phyloP scores from a whole-genome alignment of 2,888 invertebrate genomes.

The Drosophila quinaria region DNA sequence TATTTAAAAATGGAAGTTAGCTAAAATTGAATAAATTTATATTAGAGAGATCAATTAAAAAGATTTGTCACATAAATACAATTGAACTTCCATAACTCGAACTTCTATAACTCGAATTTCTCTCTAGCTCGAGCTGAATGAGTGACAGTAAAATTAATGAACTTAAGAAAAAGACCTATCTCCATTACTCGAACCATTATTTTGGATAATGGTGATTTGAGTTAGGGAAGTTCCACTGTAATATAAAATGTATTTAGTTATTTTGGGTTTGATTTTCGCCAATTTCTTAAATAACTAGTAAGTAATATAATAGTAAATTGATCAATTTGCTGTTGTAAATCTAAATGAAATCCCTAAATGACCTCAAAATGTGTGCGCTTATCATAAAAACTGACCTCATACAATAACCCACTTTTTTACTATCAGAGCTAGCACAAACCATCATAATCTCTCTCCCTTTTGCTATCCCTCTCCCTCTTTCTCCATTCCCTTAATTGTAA shows the following conservation, averaged over 20 bases:
- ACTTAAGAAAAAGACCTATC: too few species aligned
- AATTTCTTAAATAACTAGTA: background rate
- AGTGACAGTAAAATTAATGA: too few species aligned
- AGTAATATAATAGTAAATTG: background rate
- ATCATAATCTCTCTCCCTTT: background rate
- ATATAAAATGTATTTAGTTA: too few species aligned
- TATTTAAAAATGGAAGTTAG: background rate
- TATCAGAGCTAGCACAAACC: background rate
- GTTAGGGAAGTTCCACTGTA: too few species aligned
- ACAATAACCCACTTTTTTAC: background rate
- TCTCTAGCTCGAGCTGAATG: too few species aligned
- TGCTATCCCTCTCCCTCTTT: background rate
- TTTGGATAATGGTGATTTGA: too few species aligned
- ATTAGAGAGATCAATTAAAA: background rate
- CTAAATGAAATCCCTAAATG: background rate
- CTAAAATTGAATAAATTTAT: background rate
- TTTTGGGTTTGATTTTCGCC: too few species aligned
- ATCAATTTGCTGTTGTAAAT: background rate
- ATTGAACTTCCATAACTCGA: too few species aligned
- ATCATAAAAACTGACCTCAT: slow-evolving; percentile 9
- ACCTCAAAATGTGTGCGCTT: background rate
- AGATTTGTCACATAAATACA: too few species aligned
- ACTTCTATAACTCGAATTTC: too few species aligned
- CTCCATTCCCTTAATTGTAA: slow-evolving; percentile 4
- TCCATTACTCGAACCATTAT: too few species aligned